Evolutionary conservation across 2,797 vertebrate species (phyloP).

Genomic region (Tenualosa ilisha): DNA sequence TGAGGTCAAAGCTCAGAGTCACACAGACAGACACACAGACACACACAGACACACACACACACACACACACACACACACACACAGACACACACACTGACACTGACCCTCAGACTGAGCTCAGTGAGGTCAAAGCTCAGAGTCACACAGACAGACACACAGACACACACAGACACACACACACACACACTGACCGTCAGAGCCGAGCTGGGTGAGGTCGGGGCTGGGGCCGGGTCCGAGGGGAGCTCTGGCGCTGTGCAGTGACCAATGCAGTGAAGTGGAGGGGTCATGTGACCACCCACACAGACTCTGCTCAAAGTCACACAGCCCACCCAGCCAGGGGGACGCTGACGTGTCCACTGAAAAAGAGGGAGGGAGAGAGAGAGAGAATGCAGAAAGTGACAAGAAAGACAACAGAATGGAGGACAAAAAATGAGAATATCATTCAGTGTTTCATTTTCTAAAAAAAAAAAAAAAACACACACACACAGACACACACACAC

Average conservation of each 20-base stretch:
- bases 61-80: neutral
- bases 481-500: neutral
- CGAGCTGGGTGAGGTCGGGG: conserved; percentile 66
- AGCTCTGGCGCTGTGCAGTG: conserved; percentile 74
- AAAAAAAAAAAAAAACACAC: neutral
- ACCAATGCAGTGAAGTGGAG: conserved; percentile 84
- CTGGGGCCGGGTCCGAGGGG: conserved; percentile 60
- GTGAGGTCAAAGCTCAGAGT: no score
- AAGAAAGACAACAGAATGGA: neutral
- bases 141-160: neutral
- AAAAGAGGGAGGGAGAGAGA: conserved; percentile 27
- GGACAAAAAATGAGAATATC: neutral
- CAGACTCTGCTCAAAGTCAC: conserved; percentile 87
- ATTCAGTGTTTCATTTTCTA: no score
- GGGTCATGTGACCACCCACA: conserved; percentile 93
- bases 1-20: neutral
- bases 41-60: neutral
- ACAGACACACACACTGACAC: neutral
- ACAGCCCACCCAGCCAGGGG: conserved; percentile 81
- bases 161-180: conserved; percentile 3
- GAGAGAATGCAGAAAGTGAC: neutral
- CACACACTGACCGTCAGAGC: conserved; percentile 70
- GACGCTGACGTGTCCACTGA: conserved; percentile 68
- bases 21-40: neutral
- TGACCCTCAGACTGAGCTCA: no score